Conservation (phyloP, 2,113 vertebrate species). For the Tachysurus fulvidraco region DNA sequence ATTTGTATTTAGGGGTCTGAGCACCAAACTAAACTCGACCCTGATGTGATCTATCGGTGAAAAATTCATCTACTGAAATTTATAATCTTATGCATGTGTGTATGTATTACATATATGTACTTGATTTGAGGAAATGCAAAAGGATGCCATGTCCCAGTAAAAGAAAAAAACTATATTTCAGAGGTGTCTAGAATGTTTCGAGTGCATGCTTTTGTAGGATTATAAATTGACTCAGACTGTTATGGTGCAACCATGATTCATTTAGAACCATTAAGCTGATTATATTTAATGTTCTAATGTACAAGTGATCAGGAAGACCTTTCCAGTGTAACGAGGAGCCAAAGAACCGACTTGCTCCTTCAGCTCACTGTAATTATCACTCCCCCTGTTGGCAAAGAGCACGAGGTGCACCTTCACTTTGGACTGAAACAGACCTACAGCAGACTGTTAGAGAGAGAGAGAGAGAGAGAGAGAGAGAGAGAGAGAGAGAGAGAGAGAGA, state of each 20-base stretch:
- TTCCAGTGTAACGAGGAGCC: conserved; percentile 79
- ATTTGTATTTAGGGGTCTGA: background rate
- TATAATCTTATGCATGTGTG: background rate
- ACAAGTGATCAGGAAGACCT: conserved; percentile 68
- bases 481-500: background rate
- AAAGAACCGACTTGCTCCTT: conserved; percentile 66
- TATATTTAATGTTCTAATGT: background rate
- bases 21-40: background rate
- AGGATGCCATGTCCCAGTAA: background rate
- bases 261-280: background rate
- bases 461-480: background rate
- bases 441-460: conserved; percentile 72
- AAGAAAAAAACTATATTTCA: background rate
- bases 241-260: background rate
- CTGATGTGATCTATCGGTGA: background rate
- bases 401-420: conserved; percentile 81
- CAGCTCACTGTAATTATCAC: conserved; percentile 68
- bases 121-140: background rate
- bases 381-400: conserved; percentile 81
- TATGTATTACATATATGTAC: background rate
- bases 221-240: background rate
- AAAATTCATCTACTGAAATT: background rate
- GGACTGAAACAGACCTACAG: conserved; percentile 83
- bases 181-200: background rate
- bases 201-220: background rate